Evolutionary conservation across 2,888 invertebrate genomes (phyloP).

Genomic region (Drosophila pseudotakahashii): DNA sequence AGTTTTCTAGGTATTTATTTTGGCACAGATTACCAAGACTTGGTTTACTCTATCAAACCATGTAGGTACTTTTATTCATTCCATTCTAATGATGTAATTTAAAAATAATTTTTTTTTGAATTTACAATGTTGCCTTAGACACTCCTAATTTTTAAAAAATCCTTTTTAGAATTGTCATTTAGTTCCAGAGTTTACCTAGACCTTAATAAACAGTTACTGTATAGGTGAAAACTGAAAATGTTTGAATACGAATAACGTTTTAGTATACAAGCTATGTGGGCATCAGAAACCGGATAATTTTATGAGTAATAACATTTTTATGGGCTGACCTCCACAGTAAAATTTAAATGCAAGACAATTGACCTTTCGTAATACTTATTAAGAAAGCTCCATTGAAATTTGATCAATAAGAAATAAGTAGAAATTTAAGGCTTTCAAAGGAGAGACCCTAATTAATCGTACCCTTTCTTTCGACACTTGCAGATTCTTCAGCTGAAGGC

Average conservation of each 20-base stretch:
- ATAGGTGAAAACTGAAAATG: no score
- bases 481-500: constrained; percentile 8
- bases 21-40: not conserved
- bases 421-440: constrained; percentile 1
- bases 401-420: not conserved
- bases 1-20: not conserved
- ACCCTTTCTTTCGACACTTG: no score
- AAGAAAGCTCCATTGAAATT: not conserved
- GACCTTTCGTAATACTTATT: not conserved
- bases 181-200: no score
- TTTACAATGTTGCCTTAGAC: no score
- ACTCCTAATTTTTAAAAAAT: no score
- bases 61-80: no score
- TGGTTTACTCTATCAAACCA: no score
- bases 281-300: not conserved
- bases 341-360: not conserved
- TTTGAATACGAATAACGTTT: not conserved
- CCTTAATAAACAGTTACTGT: no score
- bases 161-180: no score
- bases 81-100: not conserved
- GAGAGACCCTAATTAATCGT: no score
- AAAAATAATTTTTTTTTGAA: not conserved
- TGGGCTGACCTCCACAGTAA: not conserved
- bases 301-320: constrained; percentile 1
- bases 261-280: no score